Base-by-base conservation (phyloP, 2,888 invertebrate species). In the Heliconius ethilla region DNA sequence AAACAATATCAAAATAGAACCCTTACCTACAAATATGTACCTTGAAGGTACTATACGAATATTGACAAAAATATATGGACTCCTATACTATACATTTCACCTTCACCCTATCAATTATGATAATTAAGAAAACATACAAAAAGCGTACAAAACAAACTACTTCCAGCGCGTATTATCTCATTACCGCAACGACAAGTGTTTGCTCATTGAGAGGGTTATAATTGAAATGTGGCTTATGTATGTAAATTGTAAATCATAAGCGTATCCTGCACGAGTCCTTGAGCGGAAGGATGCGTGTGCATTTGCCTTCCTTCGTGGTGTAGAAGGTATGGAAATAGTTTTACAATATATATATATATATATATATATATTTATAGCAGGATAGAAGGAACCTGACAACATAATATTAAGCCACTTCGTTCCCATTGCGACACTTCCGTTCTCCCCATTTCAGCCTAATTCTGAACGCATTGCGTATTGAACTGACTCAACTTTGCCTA, bases 191-290 rank as follows among this genome's bases (percentile, higher is more conserved):
- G 40, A 40, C 67, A 69, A 69, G 67, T 45, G n/a, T n/a, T n/a
- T n/a, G n/a, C n/a, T n/a, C n/a, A n/a, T n/a, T n/a, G n/a, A n/a
- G n/a, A n/a, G 69, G 40, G 69, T 15, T 69, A 25, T 69, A 69
- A 69, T 69, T 69, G 69, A 69, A 69, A 69, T 27, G 69, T 69
- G 25, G 69, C 69, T 45, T 40, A 25, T 25, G 69, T 69, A 69
- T 15, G 69, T 69, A 69, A 69, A 69, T 45, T 69, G 69, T 69
- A 29, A 69, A 22, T 25, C 9, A 69, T 25, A 25, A 69, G 25
- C 69, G n/a, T 45, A 25, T 69, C 69, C 69, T 69, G 69, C 69
- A 15, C 15, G 69, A 25, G 15, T 69, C 69, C 69, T 69, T 40
- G 69, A 69, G 69, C 45, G 69, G 69, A 69, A 69, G 69, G 69